Percentiles rank a stretch among this genome's conserved stretches.
Conservation (phyloP, 92 coral and sea anemone species). For the Palythoa grandiflora region DNA sequence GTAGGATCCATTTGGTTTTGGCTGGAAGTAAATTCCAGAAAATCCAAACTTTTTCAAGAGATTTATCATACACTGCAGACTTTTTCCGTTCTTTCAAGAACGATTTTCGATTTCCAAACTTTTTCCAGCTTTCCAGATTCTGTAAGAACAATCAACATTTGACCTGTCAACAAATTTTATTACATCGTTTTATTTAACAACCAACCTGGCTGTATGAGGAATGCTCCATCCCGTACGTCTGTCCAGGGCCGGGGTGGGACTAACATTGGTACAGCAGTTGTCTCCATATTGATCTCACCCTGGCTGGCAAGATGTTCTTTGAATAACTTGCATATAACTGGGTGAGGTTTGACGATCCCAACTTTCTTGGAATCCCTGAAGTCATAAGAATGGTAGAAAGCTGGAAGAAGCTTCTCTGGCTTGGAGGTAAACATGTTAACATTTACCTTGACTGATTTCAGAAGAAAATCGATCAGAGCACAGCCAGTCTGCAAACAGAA, state of each 20-base stretch:
- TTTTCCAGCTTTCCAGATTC: too few relatives aligned
- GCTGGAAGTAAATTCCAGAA: too few relatives aligned
- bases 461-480: slow-evolving; percentile 86
- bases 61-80: too few relatives aligned
- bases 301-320: slow-evolving; percentile 89
- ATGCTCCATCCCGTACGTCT: slow-evolving; percentile 94
- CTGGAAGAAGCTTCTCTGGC: slow-evolving; percentile 85
- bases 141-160: too few relatives aligned
- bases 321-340: slow-evolving; percentile 85
- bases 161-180: not conserved
- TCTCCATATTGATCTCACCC: slow-evolving; percentile 93
- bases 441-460: slow-evolving; percentile 82
- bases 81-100: too few relatives aligned
- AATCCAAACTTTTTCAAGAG: too few relatives aligned
- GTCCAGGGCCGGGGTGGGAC: slow-evolving; percentile 99
- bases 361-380: slow-evolving; percentile 82
- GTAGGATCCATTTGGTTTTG: too few relatives aligned
- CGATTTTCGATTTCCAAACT: too few relatives aligned
- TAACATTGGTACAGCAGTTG: slow-evolving; percentile 95
- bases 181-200: not conserved
- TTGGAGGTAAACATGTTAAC: slow-evolving; percentile 84
- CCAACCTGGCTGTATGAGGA: slow-evolving; percentile 89
- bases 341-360: slow-evolving; percentile 95
- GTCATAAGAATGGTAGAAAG: slow-evolving; percentile 97
- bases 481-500: slow-evolving; percentile 82